phyloP scores from a whole-genome alignment of 1,140 invertebrate genomes.

The Hylyphantes graminicola region DNA sequence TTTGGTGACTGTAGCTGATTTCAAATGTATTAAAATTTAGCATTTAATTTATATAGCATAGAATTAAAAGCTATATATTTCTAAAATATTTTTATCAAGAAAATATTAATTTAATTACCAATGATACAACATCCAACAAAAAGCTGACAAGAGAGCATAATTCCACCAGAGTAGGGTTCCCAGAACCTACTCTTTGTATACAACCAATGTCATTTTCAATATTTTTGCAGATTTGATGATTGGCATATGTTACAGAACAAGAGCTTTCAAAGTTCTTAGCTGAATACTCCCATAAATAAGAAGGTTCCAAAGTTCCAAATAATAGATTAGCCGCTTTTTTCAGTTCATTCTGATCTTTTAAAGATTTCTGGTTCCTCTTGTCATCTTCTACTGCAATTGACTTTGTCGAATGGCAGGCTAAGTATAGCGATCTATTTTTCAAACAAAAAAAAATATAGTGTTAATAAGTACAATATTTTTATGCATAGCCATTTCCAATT shows the following conservation, averaged over 20 bases:
- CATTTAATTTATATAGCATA: too few species aligned
- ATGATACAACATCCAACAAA: slow-evolving; percentile 80
- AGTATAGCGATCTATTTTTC: slow-evolving; percentile 70
- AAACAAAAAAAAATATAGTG: too few species aligned
- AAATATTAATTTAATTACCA: slow-evolving; percentile 67
- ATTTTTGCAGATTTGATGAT: background rate
- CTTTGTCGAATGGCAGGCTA: slow-evolving; percentile 60
- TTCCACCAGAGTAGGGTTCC: slow-evolving; percentile 67
- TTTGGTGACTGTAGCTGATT: too few species aligned
- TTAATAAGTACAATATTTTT: too few species aligned
- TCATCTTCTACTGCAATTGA: background rate
- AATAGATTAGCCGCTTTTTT: slow-evolving; percentile 87
- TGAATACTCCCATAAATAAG: slow-evolving; percentile 88
- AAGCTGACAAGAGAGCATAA: slow-evolving; percentile 80
- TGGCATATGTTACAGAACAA: slow-evolving; percentile 66
- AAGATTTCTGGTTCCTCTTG: slow-evolving; percentile 42
- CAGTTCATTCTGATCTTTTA: slow-evolving; percentile 69
- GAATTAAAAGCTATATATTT: too few species aligned
- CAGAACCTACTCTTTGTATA: slow-evolving; percentile 64
- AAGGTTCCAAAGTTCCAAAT: slow-evolving; percentile 85
- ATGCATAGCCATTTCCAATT: too few species aligned
- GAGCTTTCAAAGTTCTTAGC: slow-evolving; percentile 77
- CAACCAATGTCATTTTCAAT: slow-evolving; percentile 6
- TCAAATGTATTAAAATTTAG: too few species aligned
- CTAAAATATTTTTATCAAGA: too few species aligned